These are phyloP conservation scores for Alviniconcha strummeri DNA, from an alignment of 2,888 invertebrate species.

Conservation along the genomic window DNA sequence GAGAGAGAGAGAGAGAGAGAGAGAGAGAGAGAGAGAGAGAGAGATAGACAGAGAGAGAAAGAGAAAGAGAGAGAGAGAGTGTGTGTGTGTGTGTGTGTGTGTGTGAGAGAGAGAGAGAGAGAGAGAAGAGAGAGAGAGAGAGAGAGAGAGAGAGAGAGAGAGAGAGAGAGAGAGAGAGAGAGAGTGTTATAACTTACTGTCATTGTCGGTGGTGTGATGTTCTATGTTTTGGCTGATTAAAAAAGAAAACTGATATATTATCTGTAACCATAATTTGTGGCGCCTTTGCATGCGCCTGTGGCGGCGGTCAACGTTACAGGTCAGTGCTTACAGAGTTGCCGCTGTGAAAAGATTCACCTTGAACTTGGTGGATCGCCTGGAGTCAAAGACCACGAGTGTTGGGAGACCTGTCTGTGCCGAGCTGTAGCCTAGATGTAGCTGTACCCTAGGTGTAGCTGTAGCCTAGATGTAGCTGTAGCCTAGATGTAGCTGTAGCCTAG, in stretches of 20 bases:
- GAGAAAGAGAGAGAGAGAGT: background rate
- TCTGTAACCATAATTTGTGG: no score
- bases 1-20: background rate
- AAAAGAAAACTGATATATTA: background rate
- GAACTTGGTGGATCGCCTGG: no score
- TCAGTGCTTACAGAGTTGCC: background rate
- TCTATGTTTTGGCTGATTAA: no score
- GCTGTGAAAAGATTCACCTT: no score
- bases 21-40: background rate
- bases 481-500: no score
- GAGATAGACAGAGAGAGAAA: background rate
- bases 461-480: no score
- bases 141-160: conserved; percentile 7
- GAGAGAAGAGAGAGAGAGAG: background rate
- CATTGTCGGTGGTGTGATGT: no score
- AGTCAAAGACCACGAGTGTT: no score
- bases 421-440: no score
- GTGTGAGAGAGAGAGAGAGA: background rate
- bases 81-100: background rate
- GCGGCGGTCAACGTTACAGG: background rate
- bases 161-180: conserved; percentile 3
- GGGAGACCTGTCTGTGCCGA: no score
- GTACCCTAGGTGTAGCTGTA: no score
- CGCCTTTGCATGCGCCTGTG: background rate
- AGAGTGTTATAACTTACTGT: background rate